These are phyloP conservation scores for Stegastes partitus DNA, from an alignment of 2,113 vertebrate genomes.

Conservation along the genomic window DNA sequence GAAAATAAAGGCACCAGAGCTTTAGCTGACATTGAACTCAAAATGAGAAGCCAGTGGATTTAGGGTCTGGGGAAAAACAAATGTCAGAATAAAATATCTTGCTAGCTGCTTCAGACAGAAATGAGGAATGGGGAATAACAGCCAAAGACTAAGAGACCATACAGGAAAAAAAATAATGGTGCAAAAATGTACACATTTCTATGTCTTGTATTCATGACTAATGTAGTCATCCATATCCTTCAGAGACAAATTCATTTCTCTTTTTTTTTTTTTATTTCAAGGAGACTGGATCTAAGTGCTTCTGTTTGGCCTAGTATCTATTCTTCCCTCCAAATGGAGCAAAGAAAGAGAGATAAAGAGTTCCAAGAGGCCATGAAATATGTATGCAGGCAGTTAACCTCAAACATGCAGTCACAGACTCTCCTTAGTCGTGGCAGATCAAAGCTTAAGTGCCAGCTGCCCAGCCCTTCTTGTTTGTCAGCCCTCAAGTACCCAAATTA, in stretches of 20 bases:
- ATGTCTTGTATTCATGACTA: background rate
- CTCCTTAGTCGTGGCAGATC: conserved; percentile 53
- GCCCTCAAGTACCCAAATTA: conserved; percentile 40
- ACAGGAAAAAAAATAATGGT: background rate
- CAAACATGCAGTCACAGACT: conserved; percentile 40
- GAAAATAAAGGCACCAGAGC: conserved; percentile 65
- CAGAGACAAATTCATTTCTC: conserved; percentile 15
- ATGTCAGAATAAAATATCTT: conserved; percentile 49
- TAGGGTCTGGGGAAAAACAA: conserved; percentile 45
- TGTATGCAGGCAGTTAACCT: conserved; percentile 73
- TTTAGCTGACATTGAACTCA: conserved; percentile 68
- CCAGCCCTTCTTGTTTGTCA: conserved; percentile 51
- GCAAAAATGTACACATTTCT: background rate
- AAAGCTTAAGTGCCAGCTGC: conserved; percentile 47
- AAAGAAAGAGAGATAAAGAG: conserved; percentile 54
- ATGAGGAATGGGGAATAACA: conserved; percentile 31
- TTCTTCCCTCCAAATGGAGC: conserved; percentile 31
- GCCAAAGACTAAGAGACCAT: conserved; percentile 2
- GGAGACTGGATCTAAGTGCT: conserved; percentile 11
- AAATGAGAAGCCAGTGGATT: conserved; percentile 57
- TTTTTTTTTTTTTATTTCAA: conserved; percentile 21
- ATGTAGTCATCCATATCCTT: background rate
- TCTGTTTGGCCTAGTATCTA: conserved; percentile 23
- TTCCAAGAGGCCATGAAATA: conserved; percentile 66
- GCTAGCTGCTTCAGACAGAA: conserved; percentile 42